Conservation (phyloP, 2,888 invertebrate species). For the Parelbella ahira region DNA sequence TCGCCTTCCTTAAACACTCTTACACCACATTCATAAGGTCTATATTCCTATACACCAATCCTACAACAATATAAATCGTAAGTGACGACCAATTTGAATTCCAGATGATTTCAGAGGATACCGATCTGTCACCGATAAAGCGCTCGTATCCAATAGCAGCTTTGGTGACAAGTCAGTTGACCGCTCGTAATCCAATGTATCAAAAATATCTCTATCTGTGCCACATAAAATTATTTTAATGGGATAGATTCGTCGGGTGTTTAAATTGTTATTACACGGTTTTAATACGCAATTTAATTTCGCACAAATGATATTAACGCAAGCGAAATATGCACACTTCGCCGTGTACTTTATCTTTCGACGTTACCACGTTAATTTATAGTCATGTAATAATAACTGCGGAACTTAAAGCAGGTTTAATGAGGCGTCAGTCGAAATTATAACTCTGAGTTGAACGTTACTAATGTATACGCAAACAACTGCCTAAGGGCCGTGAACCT, state of each 20-base stretch:
- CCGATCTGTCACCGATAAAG: conserved; percentile 76
- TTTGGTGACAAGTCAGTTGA: conserved; percentile 73
- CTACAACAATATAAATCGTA: conserved; percentile 34
- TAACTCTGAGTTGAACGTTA: conserved; percentile 42
- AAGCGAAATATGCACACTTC: conserved; percentile 51
- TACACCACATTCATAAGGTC: conserved; percentile 21
- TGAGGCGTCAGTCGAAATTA: conserved; percentile 56
- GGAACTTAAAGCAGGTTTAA: conserved; percentile 55
- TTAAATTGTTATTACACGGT: conserved; percentile 33
- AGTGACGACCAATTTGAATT: conserved; percentile 67
- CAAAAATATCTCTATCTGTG: conserved; percentile 44
- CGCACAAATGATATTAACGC: conserved; percentile 47
- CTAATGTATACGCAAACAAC: conserved; percentile 42
- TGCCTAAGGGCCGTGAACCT: conserved; percentile 36
- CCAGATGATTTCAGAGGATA: conserved; percentile 66
- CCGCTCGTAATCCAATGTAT: conserved; percentile 64
- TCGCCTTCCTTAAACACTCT: conserved; percentile 15
- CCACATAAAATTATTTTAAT: conserved; percentile 20
- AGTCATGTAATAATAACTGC: conserved; percentile 58
- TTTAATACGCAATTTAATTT: conserved; percentile 51
- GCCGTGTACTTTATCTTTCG: conserved; percentile 48
- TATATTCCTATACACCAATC: conserved; percentile 20
- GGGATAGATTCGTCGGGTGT: neutral
- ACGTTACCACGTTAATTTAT: conserved; percentile 55
- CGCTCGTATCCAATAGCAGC: conserved; percentile 43